A percentile compares a stretch with the other conserved stretches of the same genome.
phyloP scores from a whole-genome alignment of 2,113 vertebrate species.

The Misgurnus anguillicaudatus region DNA sequence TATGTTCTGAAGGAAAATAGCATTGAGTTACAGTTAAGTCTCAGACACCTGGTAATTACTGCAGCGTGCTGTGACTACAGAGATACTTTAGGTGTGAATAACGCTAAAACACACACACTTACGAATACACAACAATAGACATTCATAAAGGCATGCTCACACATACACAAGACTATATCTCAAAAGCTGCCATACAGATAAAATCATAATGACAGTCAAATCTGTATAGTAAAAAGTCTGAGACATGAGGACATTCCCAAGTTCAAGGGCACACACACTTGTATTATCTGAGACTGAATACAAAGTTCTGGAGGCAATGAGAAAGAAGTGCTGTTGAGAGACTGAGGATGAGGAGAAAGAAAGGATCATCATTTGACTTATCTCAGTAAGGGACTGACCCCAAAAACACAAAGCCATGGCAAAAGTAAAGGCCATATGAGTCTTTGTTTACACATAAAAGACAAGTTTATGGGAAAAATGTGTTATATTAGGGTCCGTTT shows the following conservation, averaged over 20 bases:
- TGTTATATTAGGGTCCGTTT: too few species aligned
- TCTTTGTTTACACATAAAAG: too few species aligned
- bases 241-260: background rate
- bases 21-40: slow-evolving; percentile 31
- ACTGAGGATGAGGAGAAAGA: slow-evolving; percentile 13
- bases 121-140: background rate
- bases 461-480: too few species aligned
- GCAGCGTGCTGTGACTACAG: slow-evolving; percentile 22
- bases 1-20: slow-evolving; percentile 28
- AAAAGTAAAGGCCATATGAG: too few species aligned
- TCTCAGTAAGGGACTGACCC: too few species aligned
- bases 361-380: background rate
- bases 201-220: too few species aligned
- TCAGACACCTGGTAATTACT: slow-evolving; percentile 33
- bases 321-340: slow-evolving; percentile 6
- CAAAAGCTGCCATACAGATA: background rate
- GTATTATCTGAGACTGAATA: slow-evolving; percentile 9
- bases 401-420: too few species aligned
- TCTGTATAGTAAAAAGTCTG: too few species aligned
- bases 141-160: background rate
- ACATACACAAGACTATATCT: background rate
- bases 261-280: background rate
- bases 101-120: slow-evolving; percentile 5
- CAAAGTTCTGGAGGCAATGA: background rate
- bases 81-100: slow-evolving; percentile 21